Percentiles rank a stretch among this genome's conserved stretches.
phyloP scores from a whole-genome alignment of 2,888 invertebrate species.

The Dolichomitus sp. region DNA sequence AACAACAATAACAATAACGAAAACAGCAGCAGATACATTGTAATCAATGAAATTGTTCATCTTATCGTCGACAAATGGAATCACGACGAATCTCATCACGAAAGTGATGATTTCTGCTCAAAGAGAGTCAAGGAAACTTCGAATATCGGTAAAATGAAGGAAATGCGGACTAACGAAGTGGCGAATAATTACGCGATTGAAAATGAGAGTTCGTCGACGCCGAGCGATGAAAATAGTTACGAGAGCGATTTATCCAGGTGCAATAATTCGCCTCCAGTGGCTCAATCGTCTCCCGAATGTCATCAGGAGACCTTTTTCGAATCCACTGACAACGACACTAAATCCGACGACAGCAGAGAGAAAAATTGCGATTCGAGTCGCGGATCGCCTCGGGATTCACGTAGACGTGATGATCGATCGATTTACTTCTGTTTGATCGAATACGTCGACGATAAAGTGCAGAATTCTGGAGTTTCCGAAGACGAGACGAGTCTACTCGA shows the following conservation, averaged over 20 bases:
- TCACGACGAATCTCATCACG: neutral
- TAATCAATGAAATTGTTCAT: constrained; percentile 80
- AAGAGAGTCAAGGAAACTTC: constrained; percentile 73
- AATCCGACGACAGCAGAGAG: constrained; percentile 76
- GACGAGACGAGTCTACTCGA: constrained; percentile 20
- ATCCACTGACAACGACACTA: constrained; percentile 75
- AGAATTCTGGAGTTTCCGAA: neutral
- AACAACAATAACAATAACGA: constrained; percentile 36
- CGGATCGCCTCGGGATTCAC: neutral
- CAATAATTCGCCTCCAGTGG: neutral
- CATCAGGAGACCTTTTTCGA: constrained; percentile 71
- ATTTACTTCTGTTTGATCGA: constrained; percentile 55
- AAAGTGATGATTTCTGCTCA: constrained; percentile 46
- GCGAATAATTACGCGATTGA: neutral
- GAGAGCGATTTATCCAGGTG: constrained; percentile 2
- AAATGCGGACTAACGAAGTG: constrained; percentile 42
- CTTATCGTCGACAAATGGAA: constrained; percentile 74
- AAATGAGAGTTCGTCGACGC: neutral
- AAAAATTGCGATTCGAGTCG: constrained; percentile 52
- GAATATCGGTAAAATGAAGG: constrained; percentile 66
- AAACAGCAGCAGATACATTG: constrained; percentile 61
- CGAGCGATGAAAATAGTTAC: constrained; percentile 1
- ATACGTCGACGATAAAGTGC: constrained; percentile 38
- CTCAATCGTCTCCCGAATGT: constrained; percentile 7
- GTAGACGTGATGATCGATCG: neutral